These are phyloP conservation scores for Pachycephus smyrnensis DNA, from an alignment of 2,888 invertebrate genomes.

Conservation along the genomic window DNA sequence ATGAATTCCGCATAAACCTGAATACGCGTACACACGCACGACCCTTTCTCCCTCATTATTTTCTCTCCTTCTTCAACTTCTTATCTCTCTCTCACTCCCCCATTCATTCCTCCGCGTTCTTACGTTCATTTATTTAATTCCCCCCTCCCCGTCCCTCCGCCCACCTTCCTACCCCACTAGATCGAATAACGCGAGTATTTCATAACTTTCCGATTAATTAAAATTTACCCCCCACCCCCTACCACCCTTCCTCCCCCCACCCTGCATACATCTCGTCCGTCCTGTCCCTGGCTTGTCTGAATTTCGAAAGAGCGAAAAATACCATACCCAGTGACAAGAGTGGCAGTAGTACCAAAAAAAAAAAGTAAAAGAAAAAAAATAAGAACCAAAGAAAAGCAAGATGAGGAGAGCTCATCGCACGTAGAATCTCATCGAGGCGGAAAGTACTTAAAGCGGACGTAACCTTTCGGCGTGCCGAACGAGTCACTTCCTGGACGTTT, in stretches of 20 bases:
- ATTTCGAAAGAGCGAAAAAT: background rate
- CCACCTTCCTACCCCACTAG: conserved; percentile 21
- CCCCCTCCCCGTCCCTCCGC: conserved; percentile 28
- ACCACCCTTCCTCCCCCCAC: too few species aligned
- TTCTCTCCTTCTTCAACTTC: too few species aligned
- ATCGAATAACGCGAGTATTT: background rate
- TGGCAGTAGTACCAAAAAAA: background rate
- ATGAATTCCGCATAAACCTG: conserved; percentile 55
- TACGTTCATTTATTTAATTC: background rate
- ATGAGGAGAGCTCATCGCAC: background rate
- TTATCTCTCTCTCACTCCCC: conserved; percentile 11
- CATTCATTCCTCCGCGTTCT: conserved; percentile 33
- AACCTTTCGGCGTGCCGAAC: background rate
- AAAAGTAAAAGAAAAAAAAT: background rate
- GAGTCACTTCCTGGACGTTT: background rate
- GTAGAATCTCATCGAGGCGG: background rate
- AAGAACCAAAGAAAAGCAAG: background rate
- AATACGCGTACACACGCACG: conserved; percentile 10
- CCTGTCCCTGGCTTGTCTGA: background rate
- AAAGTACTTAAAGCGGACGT: background rate
- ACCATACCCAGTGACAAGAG: background rate
- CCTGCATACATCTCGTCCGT: background rate
- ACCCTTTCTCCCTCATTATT: conserved; percentile 11
- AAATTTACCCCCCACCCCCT: too few species aligned
- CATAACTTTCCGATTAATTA: background rate